Percentiles rank a stretch among this genome's conserved stretches.
phyloP scores from a whole-genome alignment of 2,888 invertebrate genomes.

The Meandrusa payeni region DNA sequence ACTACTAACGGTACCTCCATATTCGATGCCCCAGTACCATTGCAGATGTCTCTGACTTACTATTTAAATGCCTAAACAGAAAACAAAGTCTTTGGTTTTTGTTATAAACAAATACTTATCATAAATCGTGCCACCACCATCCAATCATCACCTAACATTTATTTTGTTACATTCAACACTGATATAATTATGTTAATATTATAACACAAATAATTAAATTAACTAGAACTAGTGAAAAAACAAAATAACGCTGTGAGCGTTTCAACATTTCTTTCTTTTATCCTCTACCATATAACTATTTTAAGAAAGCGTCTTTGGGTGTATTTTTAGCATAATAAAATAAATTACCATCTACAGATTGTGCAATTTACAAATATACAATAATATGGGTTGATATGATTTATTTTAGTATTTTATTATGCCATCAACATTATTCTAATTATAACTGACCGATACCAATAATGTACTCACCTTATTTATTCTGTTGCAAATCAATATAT shows the following conservation, averaged over 20 bases:
- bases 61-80: neutral
- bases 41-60: too few relatives aligned
- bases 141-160: too few relatives aligned
- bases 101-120: neutral
- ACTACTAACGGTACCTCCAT: too few relatives aligned
- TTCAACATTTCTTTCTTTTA: slow-evolving; percentile 30
- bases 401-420: slow-evolving; percentile 27
- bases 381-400: slow-evolving; percentile 38
- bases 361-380: slow-evolving; percentile 33
- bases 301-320: slow-evolving; percentile 51
- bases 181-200: too few relatives aligned
- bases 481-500: too few relatives aligned
- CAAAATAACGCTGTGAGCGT: slow-evolving; percentile 16
- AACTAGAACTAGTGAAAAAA: neutral
- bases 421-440: neutral
- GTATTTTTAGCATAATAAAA: slow-evolving; percentile 29
- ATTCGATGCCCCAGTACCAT: too few relatives aligned
- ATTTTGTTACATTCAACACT: too few relatives aligned
- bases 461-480: too few relatives aligned
- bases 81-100: neutral
- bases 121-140: neutral
- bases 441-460: too few relatives aligned
- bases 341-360: slow-evolving; percentile 27
- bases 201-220: too few relatives aligned
- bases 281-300: slow-evolving; percentile 29